These are phyloP conservation scores for Trematocara nigrifrons DNA, from an alignment of 2,113 vertebrate genomes.

Conservation along the genomic window DNA sequence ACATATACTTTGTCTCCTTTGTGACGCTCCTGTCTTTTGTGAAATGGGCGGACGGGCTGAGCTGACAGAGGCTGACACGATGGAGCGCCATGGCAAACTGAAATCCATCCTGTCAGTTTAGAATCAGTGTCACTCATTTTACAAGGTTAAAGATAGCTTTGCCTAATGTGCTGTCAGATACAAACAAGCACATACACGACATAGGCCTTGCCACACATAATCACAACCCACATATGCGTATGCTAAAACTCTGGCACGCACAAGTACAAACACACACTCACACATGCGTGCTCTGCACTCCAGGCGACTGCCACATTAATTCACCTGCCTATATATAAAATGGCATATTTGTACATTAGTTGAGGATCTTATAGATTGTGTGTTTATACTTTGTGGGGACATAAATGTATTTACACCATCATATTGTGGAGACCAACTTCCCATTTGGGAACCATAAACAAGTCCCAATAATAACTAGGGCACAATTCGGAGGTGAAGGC, in stretches of 20 bases:
- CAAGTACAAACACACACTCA: neutral
- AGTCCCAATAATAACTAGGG: neutral
- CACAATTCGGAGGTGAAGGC: neutral
- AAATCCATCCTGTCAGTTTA: constrained; percentile 65
- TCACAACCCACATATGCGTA: neutral
- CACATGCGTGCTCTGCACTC: neutral
- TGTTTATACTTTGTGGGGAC: neutral
- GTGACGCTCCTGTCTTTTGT: constrained; percentile 34
- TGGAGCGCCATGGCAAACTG: constrained; percentile 34
- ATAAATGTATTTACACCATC: neutral
- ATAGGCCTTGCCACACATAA: neutral
- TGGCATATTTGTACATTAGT: neutral
- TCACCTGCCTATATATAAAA: constrained; percentile 4
- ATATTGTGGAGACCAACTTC: neutral
- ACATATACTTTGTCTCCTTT: constrained; percentile 1
- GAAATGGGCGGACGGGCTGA: constrained; percentile 40
- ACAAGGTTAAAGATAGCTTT: constrained; percentile 64
- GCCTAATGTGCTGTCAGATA: constrained; percentile 60
- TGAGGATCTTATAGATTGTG: neutral
- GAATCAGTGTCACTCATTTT: constrained; percentile 63
- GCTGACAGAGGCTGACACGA: constrained; percentile 56
- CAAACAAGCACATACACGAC: constrained; percentile 22
- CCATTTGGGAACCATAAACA: neutral
- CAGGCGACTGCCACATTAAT: neutral
- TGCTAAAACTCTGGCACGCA: neutral